These are phyloP conservation scores for Osmerus eperlanus DNA, from an alignment of 2,113 vertebrate genomes.

Conservation along the genomic window DNA sequence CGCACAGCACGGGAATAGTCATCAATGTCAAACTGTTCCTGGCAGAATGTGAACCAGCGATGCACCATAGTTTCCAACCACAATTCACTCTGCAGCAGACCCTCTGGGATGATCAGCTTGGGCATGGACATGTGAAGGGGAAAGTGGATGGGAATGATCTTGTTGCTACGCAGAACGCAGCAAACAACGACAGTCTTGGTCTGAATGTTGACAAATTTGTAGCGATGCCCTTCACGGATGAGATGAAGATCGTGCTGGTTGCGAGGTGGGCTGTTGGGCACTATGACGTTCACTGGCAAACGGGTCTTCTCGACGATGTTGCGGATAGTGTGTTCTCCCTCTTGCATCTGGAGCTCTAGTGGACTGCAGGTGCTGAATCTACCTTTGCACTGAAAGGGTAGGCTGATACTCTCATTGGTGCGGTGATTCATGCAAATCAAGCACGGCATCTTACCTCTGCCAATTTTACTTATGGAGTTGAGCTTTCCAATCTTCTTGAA, in stretches of 20 bases:
- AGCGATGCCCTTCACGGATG: constrained; percentile 93
- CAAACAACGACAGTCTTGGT: constrained; percentile 97
- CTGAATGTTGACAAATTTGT: constrained; percentile 96
- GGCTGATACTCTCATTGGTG: constrained; percentile 97
- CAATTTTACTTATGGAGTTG: constrained; percentile 91
- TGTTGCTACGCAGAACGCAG: constrained; percentile 85
- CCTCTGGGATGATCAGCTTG: constrained; percentile 85
- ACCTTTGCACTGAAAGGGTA: constrained; percentile 97
- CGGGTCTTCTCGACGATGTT: constrained; percentile 97
- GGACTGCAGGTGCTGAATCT: constrained; percentile 96
- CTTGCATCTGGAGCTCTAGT: constrained; percentile 95
- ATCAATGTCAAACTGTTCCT: constrained; percentile 96
- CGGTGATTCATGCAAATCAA: constrained; percentile 99
- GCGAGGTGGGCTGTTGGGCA: constrained; percentile 86
- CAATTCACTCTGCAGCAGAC: constrained; percentile 83
- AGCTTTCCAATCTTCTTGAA: constrained; percentile 97
- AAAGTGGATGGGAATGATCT: constrained; percentile 91
- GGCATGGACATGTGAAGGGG: constrained; percentile 87
- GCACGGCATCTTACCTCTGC: constrained; percentile 96
- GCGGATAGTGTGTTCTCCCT: constrained; percentile 95
- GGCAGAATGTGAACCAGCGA: constrained; percentile 90
- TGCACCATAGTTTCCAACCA: constrained; percentile 90
- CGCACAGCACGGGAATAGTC: constrained; percentile 93
- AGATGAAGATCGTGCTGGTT: constrained; percentile 95
- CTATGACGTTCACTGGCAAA: constrained; percentile 91